Evolutionary conservation across 2,888 invertebrate species (phyloP).

Genomic region (Scaptomyza cyrtandrae): DNA sequence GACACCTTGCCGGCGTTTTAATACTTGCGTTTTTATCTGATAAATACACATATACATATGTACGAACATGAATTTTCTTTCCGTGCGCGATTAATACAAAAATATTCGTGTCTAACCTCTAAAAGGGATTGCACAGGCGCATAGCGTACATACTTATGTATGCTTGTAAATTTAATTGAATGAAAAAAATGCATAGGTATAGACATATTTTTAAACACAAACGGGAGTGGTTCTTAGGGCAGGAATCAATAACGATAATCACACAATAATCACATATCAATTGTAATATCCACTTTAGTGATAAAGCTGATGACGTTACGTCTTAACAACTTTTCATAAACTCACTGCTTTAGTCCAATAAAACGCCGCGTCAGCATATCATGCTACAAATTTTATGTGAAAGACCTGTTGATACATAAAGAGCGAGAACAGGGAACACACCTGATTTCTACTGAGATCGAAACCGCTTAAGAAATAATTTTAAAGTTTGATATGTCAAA

Average conservation of each 20-base stretch:
- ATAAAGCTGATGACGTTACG: conserved; percentile 44
- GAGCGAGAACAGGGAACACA: conserved; percentile 29
- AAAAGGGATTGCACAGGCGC: conserved; percentile 50
- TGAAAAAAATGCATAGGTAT: conserved; percentile 2
- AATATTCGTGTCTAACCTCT: conserved; percentile 73
- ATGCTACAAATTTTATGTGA: conserved; percentile 44
- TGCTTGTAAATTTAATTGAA: not conserved
- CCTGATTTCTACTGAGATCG: conserved; percentile 31
- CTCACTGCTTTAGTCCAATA: conserved; percentile 11
- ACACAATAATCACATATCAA: conserved; percentile 28
- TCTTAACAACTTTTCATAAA: conserved; percentile 17
- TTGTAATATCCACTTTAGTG: conserved; percentile 20
- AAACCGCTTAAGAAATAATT: conserved; percentile 35
- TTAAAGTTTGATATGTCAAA: not conserved
- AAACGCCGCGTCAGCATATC: conserved; percentile 58
- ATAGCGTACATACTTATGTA: not conserved
- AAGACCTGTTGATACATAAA: conserved; percentile 69
- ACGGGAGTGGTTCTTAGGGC: not conserved
- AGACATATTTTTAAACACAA: not conserved
- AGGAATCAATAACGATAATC: conserved; percentile 10
- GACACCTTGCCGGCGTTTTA: conserved; percentile 47
- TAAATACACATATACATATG: conserved; percentile 33
- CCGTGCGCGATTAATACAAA: conserved; percentile 22
- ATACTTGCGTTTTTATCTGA: conserved; percentile 59
- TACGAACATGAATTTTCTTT: conserved; percentile 11